Percentiles rank a stretch among this genome's conserved stretches.
These are phyloP conservation scores for Encarsia formosa DNA, from an alignment of 2,888 invertebrate species.

Conservation along the genomic window DNA sequence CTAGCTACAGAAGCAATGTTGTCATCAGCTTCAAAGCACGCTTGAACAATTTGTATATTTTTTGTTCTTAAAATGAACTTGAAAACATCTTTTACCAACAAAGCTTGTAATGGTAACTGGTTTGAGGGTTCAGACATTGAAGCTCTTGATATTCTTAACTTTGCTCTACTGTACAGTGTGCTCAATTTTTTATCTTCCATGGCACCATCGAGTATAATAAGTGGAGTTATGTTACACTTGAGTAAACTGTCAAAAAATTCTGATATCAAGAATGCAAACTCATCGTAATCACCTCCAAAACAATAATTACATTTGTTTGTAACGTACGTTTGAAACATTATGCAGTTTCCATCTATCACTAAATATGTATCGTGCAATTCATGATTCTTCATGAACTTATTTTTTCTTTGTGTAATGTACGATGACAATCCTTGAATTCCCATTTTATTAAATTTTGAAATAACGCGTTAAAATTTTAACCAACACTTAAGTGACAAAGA, in stretches of 20 bases:
- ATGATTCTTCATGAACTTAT: constrained; percentile 61
- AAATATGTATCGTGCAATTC: constrained; percentile 65
- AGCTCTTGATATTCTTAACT: neutral
- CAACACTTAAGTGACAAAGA: too few species aligned
- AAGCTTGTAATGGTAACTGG: constrained; percentile 55
- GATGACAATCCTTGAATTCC: constrained; percentile 83
- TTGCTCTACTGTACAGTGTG: constrained; percentile 51
- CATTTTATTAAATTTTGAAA: constrained; percentile 58
- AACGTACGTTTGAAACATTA: constrained; percentile 68
- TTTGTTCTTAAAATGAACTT: constrained; percentile 64
- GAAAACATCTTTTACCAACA: constrained; percentile 71
- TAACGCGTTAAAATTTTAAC: neutral
- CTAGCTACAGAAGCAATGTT: constrained; percentile 80
- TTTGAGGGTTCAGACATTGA: neutral
- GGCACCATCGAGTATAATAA: constrained; percentile 78
- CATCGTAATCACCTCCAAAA: constrained; percentile 84
- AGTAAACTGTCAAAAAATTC: constrained; percentile 67
- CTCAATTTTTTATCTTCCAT: constrained; percentile 68
- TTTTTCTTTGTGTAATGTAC: constrained; percentile 65
- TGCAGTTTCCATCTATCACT: constrained; percentile 76
- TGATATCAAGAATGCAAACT: constrained; percentile 62
- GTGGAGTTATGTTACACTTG: constrained; percentile 66
- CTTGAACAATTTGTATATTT: constrained; percentile 64
- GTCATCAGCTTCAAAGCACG: constrained; percentile 85
- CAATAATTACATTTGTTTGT: constrained; percentile 61